Percentiles rank a stretch among this genome's conserved stretches.
Evolutionary conservation across 1,140 invertebrate species (phyloP).

Genomic region (Theocolax elegans): DNA sequence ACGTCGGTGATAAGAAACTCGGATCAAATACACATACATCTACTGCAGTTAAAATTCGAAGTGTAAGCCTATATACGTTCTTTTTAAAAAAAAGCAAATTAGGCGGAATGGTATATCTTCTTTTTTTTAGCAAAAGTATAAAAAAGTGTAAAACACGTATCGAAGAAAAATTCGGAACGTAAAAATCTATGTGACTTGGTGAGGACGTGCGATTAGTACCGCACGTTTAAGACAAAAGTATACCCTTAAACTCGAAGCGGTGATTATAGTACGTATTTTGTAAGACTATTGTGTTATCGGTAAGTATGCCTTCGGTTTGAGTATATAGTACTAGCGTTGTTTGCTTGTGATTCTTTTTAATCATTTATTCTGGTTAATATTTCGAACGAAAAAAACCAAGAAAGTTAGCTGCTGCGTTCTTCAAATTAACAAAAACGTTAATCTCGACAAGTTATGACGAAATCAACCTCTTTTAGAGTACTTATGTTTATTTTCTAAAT

Average conservation of each 20-base stretch:
- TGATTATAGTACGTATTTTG: slow-evolving; percentile 34
- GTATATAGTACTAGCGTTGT: slow-evolving; percentile 23
- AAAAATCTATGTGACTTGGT: slow-evolving; percentile 25
- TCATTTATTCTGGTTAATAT: slow-evolving; percentile 32
- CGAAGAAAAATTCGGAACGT: background rate
- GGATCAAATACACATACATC: slow-evolving; percentile 1
- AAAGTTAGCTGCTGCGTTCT: slow-evolving; percentile 13
- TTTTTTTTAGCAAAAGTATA: slow-evolving; percentile 29
- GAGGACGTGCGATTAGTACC: background rate
- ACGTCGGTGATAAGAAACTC: no score
- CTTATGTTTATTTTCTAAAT: slow-evolving; percentile 35
- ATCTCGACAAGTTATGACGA: slow-evolving; percentile 19
- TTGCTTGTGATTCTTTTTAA: no score
- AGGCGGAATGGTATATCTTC: no score
- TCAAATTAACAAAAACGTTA: slow-evolving; percentile 7
- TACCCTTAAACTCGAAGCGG: slow-evolving; percentile 13
- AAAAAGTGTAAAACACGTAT: slow-evolving; percentile 29
- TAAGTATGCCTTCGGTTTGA: slow-evolving; percentile 36
- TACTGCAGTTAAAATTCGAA: slow-evolving; percentile 15
- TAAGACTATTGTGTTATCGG: slow-evolving; percentile 41
- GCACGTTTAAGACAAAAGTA: slow-evolving; percentile 1
- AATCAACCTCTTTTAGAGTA: slow-evolving; percentile 22
- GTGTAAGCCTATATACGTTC: background rate
- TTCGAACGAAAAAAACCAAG: slow-evolving; percentile 9
- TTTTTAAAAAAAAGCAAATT: slow-evolving; percentile 30